phyloP scores from a whole-genome alignment of 2,797 vertebrate genomes.

The Vipera latastei region DNA sequence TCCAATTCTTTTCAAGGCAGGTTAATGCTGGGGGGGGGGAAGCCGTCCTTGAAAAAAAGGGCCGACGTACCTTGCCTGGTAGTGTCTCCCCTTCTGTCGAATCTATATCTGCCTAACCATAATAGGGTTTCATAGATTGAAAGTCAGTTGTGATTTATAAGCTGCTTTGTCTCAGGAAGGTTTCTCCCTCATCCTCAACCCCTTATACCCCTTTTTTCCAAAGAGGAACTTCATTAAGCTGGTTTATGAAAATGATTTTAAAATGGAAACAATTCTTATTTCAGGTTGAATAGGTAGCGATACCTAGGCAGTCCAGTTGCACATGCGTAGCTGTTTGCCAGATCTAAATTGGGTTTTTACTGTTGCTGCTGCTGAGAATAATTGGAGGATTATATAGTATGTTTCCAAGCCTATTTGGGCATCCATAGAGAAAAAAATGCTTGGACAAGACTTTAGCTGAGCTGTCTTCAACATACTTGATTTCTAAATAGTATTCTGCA shows the following conservation, averaged over 20 bases:
- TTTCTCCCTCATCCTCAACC: neutral
- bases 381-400: conserved; percentile 33
- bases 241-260: neutral
- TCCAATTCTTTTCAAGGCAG: neutral
- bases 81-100: neutral
- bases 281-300: neutral
- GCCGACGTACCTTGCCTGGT: neutral
- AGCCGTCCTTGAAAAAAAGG: too few species aligned
- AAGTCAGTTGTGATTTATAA: neutral
- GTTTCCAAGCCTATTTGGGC: conserved; percentile 23
- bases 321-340: conserved; percentile 43
- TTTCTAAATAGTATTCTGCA: conserved; percentile 14
- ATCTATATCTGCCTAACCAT: neutral
- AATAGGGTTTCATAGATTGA: neutral
- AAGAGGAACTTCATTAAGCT: neutral
- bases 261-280: neutral
- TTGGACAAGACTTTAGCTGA: conserved; percentile 25
- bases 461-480: conserved; percentile 29
- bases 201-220: accelerated
- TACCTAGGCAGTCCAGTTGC: neutral
- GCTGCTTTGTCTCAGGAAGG: neutral
- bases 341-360: conserved; percentile 30
- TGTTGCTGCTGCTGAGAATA: conserved; percentile 36
- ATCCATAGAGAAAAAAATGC: conserved; percentile 22
- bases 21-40: neutral